These are phyloP conservation scores for Boleophthalmus pectinirostris DNA, from an alignment of 2,113 vertebrate genomes.

Conservation along the genomic window DNA sequence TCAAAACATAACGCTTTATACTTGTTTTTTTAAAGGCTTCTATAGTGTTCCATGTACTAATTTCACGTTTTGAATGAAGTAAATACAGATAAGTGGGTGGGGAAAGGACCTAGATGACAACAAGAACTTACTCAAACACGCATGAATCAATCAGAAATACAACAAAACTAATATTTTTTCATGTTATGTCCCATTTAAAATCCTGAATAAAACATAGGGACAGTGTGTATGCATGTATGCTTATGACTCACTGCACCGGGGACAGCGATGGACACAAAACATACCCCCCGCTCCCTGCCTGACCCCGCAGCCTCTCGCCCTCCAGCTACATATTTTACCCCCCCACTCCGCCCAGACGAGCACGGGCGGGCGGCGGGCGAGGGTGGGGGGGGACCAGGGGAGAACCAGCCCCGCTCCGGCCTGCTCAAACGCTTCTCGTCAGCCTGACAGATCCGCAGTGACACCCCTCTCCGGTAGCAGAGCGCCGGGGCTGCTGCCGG, in stretches of 20 bases:
- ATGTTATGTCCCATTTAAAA: slow-evolving; percentile 4
- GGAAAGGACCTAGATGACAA: too few species aligned
- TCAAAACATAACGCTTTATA: too few species aligned
- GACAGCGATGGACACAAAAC: slow-evolving; percentile 67
- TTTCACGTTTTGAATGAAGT: too few species aligned
- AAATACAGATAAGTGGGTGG: too few species aligned
- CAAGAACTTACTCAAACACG: too few species aligned
- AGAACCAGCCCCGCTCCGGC: slow-evolving; percentile 76
- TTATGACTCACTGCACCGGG: slow-evolving; percentile 34
- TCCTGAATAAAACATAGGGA: neutral
- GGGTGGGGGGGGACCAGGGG: slow-evolving; percentile 68
- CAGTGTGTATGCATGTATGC: slow-evolving; percentile 25
- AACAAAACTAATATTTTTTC: too few species aligned
- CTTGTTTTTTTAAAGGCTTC: too few species aligned
- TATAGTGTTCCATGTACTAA: too few species aligned
- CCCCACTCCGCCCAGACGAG: slow-evolving; percentile 57
- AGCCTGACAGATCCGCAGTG: slow-evolving; percentile 79
- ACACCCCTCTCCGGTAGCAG: slow-evolving; percentile 75
- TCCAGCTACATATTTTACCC: slow-evolving; percentile 60
- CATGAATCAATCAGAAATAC: too few species aligned
- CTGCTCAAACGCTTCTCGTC: slow-evolving; percentile 80
- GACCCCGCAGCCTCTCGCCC: slow-evolving; percentile 66
- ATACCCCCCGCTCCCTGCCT: slow-evolving; percentile 64
- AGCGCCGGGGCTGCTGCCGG: slow-evolving; percentile 65
- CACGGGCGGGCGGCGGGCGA: too few species aligned